Evolutionary conservation across 2,888 invertebrate genomes (phyloP).

Genomic region (Caenorhabditis sp.): DNA sequence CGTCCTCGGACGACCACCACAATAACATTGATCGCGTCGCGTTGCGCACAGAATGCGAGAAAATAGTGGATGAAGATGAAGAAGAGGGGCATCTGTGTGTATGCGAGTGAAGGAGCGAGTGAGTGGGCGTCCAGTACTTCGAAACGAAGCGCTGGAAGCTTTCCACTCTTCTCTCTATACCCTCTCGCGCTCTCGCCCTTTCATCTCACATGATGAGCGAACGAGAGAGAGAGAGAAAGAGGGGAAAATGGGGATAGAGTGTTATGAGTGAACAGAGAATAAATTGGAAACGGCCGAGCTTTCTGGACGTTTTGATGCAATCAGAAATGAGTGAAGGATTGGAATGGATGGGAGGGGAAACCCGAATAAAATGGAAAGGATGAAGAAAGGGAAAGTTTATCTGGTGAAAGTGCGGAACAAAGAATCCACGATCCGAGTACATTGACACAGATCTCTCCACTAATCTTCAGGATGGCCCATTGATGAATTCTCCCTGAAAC

Average conservation of each 20-base stretch:
- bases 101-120: conserved; percentile 17
- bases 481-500: neutral
- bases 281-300: neutral
- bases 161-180: conserved; percentile 14
- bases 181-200: neutral
- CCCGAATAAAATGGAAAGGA: neutral
- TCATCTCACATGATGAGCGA: conserved; percentile 1
- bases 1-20: conserved; percentile 15
- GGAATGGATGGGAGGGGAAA: neutral
- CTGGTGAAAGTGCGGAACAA: neutral
- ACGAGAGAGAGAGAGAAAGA: neutral
- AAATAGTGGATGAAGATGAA: neutral
- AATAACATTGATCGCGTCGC: conserved; percentile 37
- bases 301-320: neutral
- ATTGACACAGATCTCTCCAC: neutral
- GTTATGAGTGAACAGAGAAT: neutral
- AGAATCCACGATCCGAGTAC: neutral
- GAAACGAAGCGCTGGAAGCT: conserved; percentile 24
- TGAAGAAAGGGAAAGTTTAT: neutral
- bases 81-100: conserved; percentile 7
- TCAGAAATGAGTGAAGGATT: neutral
- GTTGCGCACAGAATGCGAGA: conserved; percentile 13
- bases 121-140: conserved; percentile 35
- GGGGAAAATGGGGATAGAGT: neutral
- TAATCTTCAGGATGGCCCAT: neutral